Evolutionary conservation across 2,888 invertebrate species (phyloP).

Genomic region (Linyphia triangularis): DNA sequence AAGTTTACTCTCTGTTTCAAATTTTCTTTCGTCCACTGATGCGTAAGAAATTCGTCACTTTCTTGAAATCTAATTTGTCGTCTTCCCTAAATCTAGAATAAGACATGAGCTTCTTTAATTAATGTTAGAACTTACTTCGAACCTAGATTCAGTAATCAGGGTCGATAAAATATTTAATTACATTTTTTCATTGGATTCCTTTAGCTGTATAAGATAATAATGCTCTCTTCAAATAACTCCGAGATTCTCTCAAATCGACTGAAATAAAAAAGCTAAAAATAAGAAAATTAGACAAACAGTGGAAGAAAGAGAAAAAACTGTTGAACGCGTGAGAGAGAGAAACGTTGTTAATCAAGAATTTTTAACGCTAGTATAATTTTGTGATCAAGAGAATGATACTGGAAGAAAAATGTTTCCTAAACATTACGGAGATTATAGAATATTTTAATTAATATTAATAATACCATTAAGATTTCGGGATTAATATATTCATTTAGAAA

Average conservation of each 20-base stretch:
- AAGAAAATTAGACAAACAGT: constrained; percentile 45
- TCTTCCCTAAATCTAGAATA: constrained; percentile 30
- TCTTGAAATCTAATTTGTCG: constrained; percentile 49
- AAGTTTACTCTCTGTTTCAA: too few relatives aligned
- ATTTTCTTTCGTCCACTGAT: neutral
- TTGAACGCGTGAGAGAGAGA: constrained; percentile 30
- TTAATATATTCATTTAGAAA: constrained; percentile 16
- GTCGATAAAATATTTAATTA: constrained; percentile 62
- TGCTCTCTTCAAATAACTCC: constrained; percentile 43
- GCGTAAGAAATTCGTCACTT: neutral
- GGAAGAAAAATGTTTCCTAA: constrained; percentile 24
- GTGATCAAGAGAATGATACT: constrained; percentile 6
- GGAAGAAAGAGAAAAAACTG: constrained; percentile 13
- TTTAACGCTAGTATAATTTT: constrained; percentile 5
- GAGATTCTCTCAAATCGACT: constrained; percentile 6
- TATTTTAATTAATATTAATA: constrained; percentile 42
- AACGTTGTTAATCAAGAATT: constrained; percentile 42
- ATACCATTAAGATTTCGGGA: constrained; percentile 5
- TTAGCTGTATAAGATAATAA: constrained; percentile 46
- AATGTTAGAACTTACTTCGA: constrained; percentile 30
- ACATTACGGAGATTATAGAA: constrained; percentile 31
- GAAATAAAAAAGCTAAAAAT: constrained; percentile 22
- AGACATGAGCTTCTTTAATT: constrained; percentile 51
- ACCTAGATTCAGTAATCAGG: constrained; percentile 11
- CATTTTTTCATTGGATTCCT: constrained; percentile 43